phyloP scores from a whole-genome alignment of 2,888 invertebrate species.

The Timema podura region DNA sequence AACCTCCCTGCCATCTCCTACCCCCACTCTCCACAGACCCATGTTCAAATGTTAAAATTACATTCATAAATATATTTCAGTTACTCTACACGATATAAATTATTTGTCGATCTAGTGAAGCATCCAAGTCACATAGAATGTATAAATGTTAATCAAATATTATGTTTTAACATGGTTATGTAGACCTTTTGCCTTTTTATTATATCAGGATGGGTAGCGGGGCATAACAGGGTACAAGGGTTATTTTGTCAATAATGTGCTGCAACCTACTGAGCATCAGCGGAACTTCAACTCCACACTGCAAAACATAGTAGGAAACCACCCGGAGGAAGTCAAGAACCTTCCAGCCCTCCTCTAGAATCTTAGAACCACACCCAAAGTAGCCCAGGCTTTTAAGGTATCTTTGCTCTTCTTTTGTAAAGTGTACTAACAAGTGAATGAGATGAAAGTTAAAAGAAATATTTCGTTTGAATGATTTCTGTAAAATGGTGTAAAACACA shows the following conservation, averaged over 20 bases:
- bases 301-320: background rate
- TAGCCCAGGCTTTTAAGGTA: background rate
- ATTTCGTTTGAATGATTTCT: background rate
- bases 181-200: too few species aligned
- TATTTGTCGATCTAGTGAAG: too few species aligned
- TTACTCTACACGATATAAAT: too few species aligned
- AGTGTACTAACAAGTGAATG: background rate
- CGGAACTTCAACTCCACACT: constrained; percentile 5
- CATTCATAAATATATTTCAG: too few species aligned
- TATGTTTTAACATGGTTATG: too few species aligned
- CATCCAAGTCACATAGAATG: too few species aligned
- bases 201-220: background rate
- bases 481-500: background rate
- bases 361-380: constrained; percentile 1
- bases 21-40: too few species aligned
- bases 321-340: constrained; percentile 12
- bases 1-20: too few species aligned
- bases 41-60: too few species aligned
- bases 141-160: too few species aligned
- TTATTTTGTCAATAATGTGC: background rate
- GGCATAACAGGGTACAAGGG: constrained; percentile 5
- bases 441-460: background rate
- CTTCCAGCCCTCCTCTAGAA: background rate
- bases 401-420: background rate
- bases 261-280: constrained; percentile 3